Evolutionary conservation across 2,797 vertebrate species (phyloP).

Genomic region (Enteromius afrohamiltoni): DNA sequence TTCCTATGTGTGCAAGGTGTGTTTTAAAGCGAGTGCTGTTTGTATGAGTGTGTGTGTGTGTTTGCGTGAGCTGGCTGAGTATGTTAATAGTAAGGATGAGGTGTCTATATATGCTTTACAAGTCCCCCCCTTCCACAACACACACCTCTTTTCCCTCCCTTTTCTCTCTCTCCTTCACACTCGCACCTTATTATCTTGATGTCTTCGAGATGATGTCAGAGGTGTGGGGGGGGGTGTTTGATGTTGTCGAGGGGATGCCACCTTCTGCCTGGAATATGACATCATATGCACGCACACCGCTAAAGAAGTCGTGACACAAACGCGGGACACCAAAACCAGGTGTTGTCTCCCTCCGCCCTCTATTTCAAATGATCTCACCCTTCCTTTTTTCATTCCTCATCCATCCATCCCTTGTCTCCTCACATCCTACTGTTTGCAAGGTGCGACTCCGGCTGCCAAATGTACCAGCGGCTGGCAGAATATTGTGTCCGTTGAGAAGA

Average conservation of each 20-base stretch:
- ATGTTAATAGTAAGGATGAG: constrained; percentile 47
- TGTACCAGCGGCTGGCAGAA: constrained; percentile 34
- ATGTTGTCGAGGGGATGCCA: constrained; percentile 59
- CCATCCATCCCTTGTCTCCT: constrained; percentile 32
- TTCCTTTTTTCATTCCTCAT: constrained; percentile 44
- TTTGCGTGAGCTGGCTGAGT: constrained; percentile 68
- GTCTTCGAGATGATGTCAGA: constrained; percentile 73
- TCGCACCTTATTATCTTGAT: constrained; percentile 42
- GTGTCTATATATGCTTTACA: constrained; percentile 48
- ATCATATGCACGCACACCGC: constrained; percentile 26
- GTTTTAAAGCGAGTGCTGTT: constrained; percentile 64
- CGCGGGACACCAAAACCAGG: constrained; percentile 19
- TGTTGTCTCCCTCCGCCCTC: not conserved
- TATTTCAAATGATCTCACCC: constrained; percentile 55
- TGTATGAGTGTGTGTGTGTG: constrained; percentile 59
- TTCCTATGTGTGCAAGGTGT: constrained; percentile 62
- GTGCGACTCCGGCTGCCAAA: constrained; percentile 40
- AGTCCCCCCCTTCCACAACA: constrained; percentile 24
- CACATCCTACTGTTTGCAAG: constrained; percentile 52
- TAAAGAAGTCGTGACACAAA: constrained; percentile 35
- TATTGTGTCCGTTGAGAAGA: constrained; percentile 38
- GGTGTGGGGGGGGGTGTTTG: constrained; percentile 55
- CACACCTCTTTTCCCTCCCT: constrained; percentile 21
- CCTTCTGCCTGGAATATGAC: constrained; percentile 38
- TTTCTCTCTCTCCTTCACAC: constrained; percentile 7